These are phyloP conservation scores for Conistra vaccinii DNA, from an alignment of 2,888 invertebrate genomes.

Conservation along the genomic window DNA sequence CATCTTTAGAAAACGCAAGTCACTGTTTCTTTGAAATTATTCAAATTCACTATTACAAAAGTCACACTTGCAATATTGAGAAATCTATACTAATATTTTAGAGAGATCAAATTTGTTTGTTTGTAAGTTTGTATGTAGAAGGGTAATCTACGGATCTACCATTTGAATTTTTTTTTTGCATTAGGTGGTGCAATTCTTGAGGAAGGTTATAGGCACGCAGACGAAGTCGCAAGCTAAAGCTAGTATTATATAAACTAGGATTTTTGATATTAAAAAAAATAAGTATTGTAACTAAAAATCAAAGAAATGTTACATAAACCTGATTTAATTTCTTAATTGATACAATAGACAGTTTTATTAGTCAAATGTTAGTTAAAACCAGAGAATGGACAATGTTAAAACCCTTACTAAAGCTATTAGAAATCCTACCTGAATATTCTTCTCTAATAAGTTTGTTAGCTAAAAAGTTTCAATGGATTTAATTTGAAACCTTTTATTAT, in stretches of 20 bases:
- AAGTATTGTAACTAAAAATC: too few species aligned
- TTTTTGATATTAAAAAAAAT: not conserved
- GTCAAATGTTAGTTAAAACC: not conserved
- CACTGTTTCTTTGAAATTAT: not conserved
- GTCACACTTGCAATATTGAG: not conserved
- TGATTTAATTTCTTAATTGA: not conserved
- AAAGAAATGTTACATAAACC: not conserved
- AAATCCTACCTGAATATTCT: slow-evolving; percentile 44
- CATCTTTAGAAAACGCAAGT: not conserved
- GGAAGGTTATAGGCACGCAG: too few species aligned
- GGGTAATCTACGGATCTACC: too few species aligned
- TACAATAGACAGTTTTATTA: not conserved
- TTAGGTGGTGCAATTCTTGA: too few species aligned
- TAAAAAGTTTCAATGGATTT: slow-evolving; percentile 82
- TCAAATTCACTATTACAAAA: not conserved
- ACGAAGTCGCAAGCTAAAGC: too few species aligned
- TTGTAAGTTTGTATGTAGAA: too few species aligned
- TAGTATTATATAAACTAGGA: not conserved
- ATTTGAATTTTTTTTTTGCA: too few species aligned
- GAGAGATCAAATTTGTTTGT: too few species aligned
- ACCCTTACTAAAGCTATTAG: slow-evolving; percentile 5
- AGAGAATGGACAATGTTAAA: slow-evolving; percentile 18
- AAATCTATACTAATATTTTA: too few species aligned
- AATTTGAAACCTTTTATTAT: too few species aligned
- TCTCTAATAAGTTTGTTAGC: slow-evolving; percentile 76